These are phyloP conservation scores for Drosophila varians DNA, from an alignment of 1,140 invertebrate species.

Conservation along the genomic window DNA sequence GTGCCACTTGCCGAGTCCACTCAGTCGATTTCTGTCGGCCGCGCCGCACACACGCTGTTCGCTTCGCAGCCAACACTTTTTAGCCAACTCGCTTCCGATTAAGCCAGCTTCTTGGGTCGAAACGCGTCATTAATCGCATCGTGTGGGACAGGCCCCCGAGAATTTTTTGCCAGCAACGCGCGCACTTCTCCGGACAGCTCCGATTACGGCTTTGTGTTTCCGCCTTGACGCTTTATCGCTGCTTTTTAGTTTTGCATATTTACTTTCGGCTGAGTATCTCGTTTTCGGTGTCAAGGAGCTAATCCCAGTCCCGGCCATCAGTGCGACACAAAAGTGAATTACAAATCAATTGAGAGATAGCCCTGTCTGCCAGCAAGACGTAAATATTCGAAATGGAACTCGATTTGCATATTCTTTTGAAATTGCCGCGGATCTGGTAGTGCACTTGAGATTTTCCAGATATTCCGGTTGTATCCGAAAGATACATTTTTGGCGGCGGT, in stretches of 20 bases:
- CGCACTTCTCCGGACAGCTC: constrained; percentile 30
- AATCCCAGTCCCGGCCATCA: constrained; percentile 33
- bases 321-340: constrained; percentile 41
- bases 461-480: constrained; percentile 4
- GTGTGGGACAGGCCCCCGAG: constrained; percentile 33
- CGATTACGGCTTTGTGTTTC: constrained; percentile 16
- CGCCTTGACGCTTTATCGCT: constrained; percentile 22
- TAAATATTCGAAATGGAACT: constrained; percentile 52
- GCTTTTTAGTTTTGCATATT: constrained; percentile 45
- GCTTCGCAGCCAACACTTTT: constrained; percentile 47
- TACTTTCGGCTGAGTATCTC: constrained; percentile 27
- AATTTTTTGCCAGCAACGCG: constrained; percentile 32
- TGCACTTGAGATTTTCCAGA: constrained; percentile 42
- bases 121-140: constrained; percentile 32
- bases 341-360: constrained; percentile 32
- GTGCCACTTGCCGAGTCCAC: constrained; percentile 33
- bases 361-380: constrained; percentile 24
- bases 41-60: constrained; percentile 66
- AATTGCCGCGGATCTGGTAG: constrained; percentile 24
- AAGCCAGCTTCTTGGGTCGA: constrained; percentile 23
- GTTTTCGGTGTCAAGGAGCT: constrained; percentile 33
- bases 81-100: constrained; percentile 10
- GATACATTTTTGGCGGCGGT: neutral
- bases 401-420: constrained; percentile 43
- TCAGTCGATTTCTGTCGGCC: constrained; percentile 83